These are phyloP conservation scores for Phortica okadai DNA, from an alignment of 2,888 invertebrate species.

Conservation along the genomic window DNA sequence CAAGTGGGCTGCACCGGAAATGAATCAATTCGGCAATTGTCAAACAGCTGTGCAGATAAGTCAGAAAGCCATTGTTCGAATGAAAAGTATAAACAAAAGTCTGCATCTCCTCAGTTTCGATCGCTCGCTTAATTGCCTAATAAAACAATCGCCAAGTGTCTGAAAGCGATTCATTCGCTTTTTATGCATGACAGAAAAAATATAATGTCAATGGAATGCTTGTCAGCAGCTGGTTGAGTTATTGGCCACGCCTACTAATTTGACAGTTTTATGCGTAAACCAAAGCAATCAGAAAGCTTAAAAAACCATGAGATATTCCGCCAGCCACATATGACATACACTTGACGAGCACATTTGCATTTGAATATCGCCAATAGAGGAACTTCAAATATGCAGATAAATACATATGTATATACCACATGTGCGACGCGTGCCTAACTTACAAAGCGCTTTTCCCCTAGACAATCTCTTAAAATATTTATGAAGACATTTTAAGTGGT, in stretches of 20 bases:
- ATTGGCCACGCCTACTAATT: constrained; percentile 53
- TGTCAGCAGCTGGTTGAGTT: not conserved
- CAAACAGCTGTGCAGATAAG: constrained; percentile 1
- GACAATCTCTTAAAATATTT: constrained; percentile 45
- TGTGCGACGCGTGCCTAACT: not conserved
- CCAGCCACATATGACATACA: not conserved
- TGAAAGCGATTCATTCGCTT: not conserved
- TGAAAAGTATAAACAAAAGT: not conserved
- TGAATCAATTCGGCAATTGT: constrained; percentile 13
- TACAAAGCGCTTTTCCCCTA: not conserved
- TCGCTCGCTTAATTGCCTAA: not conserved
- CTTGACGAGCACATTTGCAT: not conserved
- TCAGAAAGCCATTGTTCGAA: not conserved
- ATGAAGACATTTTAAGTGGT: constrained; percentile 48
- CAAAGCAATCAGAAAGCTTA: not conserved
- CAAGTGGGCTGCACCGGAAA: not conserved
- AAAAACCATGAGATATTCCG: not conserved
- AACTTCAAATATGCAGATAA: not conserved
- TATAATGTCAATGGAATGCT: not conserved
- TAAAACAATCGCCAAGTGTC: not conserved
- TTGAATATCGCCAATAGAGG: too few species aligned
- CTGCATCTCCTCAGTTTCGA: not conserved
- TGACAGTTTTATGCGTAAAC: constrained; percentile 64
- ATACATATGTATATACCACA: not conserved
- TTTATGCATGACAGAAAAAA: not conserved